Conservation (phyloP, 2,888 invertebrate genomes). For the Beris morrisii region DNA sequence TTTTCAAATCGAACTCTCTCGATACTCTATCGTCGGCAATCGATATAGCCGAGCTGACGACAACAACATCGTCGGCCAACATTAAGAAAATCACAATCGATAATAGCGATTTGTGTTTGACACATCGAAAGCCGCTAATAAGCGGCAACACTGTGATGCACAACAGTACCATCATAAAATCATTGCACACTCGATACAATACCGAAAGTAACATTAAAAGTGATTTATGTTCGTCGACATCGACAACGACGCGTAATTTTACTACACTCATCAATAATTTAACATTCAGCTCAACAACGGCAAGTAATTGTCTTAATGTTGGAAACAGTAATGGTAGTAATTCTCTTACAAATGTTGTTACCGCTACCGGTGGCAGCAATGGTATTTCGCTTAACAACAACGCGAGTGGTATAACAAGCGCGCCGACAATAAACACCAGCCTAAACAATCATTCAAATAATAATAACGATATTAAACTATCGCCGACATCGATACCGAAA, state of each 20-base stretch:
- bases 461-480: constrained; percentile 34
- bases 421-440: background rate
- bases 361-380: constrained; percentile 29
- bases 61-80: constrained; percentile 47
- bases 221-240: constrained; percentile 34
- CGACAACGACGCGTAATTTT: constrained; percentile 27
- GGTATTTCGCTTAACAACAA: constrained; percentile 39
- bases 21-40: constrained; percentile 50
- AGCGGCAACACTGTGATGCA: background rate
- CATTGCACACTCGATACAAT: constrained; percentile 26
- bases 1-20: constrained; percentile 53
- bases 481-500: constrained; percentile 34
- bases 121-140: background rate
- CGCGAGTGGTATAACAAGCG: background rate
- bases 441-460: background rate
- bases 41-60: constrained; percentile 13
- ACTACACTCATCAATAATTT: constrained; percentile 27
- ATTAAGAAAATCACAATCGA: constrained; percentile 50
- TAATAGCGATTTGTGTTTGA: constrained; percentile 41
- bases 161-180: constrained; percentile 14
- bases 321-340: background rate
- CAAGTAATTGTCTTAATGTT: constrained; percentile 10
- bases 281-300: constrained; percentile 26
- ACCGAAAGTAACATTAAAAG: constrained; percentile 30
- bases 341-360: constrained; percentile 19